A percentile compares a stretch with the other conserved stretches of the same genome.
phyloP scores from a whole-genome alignment of 30 jellyfish, hydroid and myxozoan species.

The Phacellophora camtschatica region DNA sequence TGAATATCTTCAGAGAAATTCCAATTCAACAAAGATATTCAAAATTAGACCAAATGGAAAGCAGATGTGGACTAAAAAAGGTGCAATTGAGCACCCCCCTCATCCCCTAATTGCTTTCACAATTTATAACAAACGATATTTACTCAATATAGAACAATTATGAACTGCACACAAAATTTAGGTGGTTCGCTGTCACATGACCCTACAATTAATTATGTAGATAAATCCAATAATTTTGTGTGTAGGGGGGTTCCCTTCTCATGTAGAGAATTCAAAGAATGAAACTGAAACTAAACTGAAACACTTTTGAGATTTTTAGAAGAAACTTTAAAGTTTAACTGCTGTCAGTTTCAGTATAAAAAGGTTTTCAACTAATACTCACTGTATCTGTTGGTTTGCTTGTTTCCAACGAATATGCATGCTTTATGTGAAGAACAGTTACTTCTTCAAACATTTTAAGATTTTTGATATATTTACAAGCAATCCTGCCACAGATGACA shows the following conservation, averaged over 20 bases:
- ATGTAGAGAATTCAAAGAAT: too few species aligned
- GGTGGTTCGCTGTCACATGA: too few species aligned
- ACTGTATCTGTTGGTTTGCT: slow-evolving; percentile 17
- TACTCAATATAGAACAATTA: too few species aligned
- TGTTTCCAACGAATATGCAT: background rate
- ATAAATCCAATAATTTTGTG: too few species aligned
- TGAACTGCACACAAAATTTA: too few species aligned
- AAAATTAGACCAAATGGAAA: background rate
- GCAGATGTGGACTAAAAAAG: background rate
- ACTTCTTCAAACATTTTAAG: background rate
- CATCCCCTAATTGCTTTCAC: too few species aligned
- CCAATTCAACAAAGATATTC: background rate
- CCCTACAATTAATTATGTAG: too few species aligned
- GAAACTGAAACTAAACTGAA: background rate
- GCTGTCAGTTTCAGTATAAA: background rate
- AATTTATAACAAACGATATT: too few species aligned
- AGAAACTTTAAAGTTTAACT: background rate
- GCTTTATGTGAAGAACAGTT: background rate
- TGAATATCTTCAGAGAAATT: background rate
- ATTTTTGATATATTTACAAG: background rate
- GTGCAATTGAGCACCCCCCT: background rate
- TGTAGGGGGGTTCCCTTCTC: too few species aligned
- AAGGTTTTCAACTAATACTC: background rate
- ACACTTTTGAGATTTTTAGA: background rate
- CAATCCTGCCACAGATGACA: background rate